Evolutionary conservation across 2,797 vertebrate species (phyloP).

Genomic region (Gorsachius magnificus): DNA sequence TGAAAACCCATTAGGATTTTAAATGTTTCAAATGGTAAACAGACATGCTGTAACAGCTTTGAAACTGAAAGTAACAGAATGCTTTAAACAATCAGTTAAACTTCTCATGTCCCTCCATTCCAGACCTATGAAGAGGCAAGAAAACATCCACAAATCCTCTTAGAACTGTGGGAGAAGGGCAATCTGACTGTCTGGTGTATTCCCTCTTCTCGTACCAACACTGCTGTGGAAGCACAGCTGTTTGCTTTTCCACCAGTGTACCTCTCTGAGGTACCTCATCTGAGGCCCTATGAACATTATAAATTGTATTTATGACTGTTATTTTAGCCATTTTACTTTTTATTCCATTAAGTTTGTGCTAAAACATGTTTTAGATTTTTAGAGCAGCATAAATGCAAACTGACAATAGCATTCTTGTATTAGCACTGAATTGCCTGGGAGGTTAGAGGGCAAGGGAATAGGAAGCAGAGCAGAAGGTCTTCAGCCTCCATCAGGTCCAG

Average conservation of each 20-base stretch:
- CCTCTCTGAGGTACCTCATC: not conserved
- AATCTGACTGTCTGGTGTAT: not conserved
- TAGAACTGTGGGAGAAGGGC: not conserved
- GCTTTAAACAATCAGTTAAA: not conserved
- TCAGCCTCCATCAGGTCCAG: not conserved
- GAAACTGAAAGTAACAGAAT: not conserved
- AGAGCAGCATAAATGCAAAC: not conserved
- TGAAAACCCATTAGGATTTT: not conserved
- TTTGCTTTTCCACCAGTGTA: not conserved
- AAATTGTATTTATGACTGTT: not conserved
- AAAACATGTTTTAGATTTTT: not conserved
- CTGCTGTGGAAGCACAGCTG: not conserved
- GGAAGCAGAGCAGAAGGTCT: not conserved
- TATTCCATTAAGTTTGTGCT: not conserved
- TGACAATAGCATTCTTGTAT: rapidly evolving
- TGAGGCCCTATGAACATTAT: not conserved
- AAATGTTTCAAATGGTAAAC: not conserved
- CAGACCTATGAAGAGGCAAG: not conserved
- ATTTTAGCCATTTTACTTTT: not conserved
- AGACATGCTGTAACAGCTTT: not conserved
- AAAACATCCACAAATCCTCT: not conserved
- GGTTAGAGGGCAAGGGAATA: not conserved
- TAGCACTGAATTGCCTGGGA: not conserved
- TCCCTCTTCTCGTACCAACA: not conserved
- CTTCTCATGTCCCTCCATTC: not conserved